Percentiles rank a stretch among this genome's conserved stretches.
Conservation (phyloP, 2,888 invertebrate species). For the Trachelus stipa region DNA sequence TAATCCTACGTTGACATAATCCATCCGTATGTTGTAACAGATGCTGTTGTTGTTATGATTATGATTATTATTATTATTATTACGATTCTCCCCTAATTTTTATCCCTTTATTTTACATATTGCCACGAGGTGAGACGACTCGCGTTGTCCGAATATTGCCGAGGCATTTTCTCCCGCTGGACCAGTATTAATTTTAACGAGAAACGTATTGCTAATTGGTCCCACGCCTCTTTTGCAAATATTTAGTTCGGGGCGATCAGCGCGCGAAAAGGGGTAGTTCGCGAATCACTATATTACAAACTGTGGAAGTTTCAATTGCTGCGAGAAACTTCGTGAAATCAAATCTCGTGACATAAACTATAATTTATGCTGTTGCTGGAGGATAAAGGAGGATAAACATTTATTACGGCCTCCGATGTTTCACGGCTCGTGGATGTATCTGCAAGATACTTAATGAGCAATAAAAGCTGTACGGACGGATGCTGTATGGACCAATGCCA, state of each 20-base stretch:
- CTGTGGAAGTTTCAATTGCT: not conserved
- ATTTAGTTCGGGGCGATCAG: not conserved
- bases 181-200: not conserved
- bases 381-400: conserved; percentile 36
- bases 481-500: conserved; percentile 1
- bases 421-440: conserved; percentile 23
- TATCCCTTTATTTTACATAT: not conserved
- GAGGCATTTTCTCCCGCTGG: not conserved
- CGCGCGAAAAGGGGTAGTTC: not conserved
- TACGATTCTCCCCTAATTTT: not conserved
- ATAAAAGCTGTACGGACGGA: conserved; percentile 24
- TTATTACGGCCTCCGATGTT: conserved; percentile 23
- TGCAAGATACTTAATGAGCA: conserved; percentile 31
- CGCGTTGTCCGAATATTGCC: not conserved
- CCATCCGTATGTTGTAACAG: not conserved
- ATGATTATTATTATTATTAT: not conserved
- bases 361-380: conserved; percentile 36
- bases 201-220: not conserved
- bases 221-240: not conserved
- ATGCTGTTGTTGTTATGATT: not conserved
- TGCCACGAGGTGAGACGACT: not conserved
- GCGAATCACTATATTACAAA: not conserved
- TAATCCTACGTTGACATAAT: not conserved
- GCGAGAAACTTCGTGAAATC: not conserved
- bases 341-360: conserved; percentile 31